Percentiles rank a stretch among this genome's conserved stretches.
These are phyloP conservation scores for Lithosia quadra DNA, from an alignment of 2,888 invertebrate genomes.

Conservation along the genomic window DNA sequence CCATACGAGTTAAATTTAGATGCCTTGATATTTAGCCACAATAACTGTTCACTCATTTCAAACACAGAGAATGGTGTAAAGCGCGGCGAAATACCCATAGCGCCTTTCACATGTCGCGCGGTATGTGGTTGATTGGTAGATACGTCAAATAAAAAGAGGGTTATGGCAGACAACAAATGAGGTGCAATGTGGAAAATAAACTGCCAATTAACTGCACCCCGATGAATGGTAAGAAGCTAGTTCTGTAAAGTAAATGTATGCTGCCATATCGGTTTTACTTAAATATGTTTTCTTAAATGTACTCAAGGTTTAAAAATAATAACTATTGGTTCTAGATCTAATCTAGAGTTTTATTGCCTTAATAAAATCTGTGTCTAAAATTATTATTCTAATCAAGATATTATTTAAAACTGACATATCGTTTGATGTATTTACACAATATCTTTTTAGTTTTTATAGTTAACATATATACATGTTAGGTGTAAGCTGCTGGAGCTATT, in stretches of 20 bases:
- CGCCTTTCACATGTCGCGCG: neutral
- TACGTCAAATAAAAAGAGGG: neutral
- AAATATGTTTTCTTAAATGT: no score
- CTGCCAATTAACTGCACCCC: no score
- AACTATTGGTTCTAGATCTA: no score
- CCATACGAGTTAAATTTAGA: neutral
- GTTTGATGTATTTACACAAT: conserved; percentile 31
- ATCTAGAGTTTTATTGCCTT: neutral
- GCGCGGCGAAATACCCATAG: neutral
- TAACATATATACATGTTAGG: conserved; percentile 20
- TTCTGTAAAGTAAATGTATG: no score
- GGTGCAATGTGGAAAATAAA: neutral
- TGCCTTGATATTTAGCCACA: neutral
- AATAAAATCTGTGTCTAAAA: neutral
- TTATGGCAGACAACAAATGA: neutral
- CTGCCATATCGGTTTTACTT: no score
- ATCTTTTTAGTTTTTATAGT: conserved; percentile 49
- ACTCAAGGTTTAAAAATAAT: no score
- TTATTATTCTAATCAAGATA: neutral
- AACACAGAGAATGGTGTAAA: neutral
- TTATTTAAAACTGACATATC: conserved; percentile 24
- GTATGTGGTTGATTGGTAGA: neutral
- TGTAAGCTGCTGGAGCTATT: conserved; percentile 47
- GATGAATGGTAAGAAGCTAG: no score
- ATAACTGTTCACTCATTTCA: neutral